Percentiles rank a stretch among this genome's conserved stretches.
phyloP scores from a whole-genome alignment of 1,140 invertebrate genomes.

The Lordiphosa clarofinis region DNA sequence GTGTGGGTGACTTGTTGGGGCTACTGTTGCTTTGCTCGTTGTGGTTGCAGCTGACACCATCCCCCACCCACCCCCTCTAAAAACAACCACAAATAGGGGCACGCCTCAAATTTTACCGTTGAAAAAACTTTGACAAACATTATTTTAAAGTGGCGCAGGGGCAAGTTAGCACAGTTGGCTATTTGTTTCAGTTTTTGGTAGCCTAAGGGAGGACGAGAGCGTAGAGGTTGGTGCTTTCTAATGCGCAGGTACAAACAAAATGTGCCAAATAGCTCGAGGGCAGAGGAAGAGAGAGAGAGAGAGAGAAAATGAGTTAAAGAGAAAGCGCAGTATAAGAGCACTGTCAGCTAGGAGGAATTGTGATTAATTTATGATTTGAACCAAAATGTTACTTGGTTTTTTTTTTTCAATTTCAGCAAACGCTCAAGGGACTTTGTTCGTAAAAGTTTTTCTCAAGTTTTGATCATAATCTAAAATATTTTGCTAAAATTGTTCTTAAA shows the following conservation, averaged over 20 bases:
- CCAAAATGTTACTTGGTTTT: not conserved
- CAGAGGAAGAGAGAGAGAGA: not conserved
- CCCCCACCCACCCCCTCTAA: conserved; percentile 1
- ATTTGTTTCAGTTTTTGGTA: conserved; percentile 24
- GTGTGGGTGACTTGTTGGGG: conserved; percentile 39
- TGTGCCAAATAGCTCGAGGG: conserved; percentile 15
- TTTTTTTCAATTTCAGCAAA: too few relatives aligned
- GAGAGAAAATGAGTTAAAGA: not conserved
- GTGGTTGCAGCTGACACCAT: conserved; percentile 33
- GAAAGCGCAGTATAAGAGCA: conserved; percentile 2
- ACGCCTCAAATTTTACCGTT: conserved; percentile 41
- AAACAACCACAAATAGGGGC: conserved; percentile 23
- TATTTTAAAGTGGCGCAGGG: conserved; percentile 22
- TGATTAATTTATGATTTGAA: not conserved
- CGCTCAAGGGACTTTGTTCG: too few relatives aligned
- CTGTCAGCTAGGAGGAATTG: conserved; percentile 3
- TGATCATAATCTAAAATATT: too few relatives aligned
- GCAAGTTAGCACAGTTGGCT: conserved; percentile 1
- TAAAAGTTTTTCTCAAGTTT: too few relatives aligned
- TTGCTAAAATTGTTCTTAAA: too few relatives aligned
- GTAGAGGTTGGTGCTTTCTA: conserved; percentile 12
- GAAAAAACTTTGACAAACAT: conserved; percentile 41
- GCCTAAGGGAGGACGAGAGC: not conserved
- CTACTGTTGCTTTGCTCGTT: conserved; percentile 51
- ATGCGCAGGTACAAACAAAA: conserved; percentile 74